These are phyloP conservation scores for Oxygymnocypris stewartii DNA, from an alignment of 2,113 vertebrate genomes.

Conservation along the genomic window DNA sequence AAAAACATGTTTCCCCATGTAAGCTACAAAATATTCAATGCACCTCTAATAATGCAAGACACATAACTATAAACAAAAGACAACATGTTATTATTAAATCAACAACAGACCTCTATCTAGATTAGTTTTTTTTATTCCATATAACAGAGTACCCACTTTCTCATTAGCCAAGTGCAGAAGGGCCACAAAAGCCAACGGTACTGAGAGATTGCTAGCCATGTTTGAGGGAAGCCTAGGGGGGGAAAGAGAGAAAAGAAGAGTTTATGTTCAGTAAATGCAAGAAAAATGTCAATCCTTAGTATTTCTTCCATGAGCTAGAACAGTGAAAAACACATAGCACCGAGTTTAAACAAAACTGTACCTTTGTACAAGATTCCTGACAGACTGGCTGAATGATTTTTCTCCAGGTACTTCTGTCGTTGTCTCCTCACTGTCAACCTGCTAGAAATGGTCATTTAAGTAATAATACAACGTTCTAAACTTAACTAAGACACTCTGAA, in stretches of 20 bases:
- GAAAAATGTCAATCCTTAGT: neutral
- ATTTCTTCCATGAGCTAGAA: neutral
- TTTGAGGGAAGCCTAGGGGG: conserved; percentile 77
- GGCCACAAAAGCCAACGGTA: conserved; percentile 87
- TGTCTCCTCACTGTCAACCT: conserved; percentile 54
- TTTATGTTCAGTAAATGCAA: neutral
- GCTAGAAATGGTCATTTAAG: conserved; percentile 54
- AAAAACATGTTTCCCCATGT: neutral
- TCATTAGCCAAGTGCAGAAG: conserved; percentile 93
- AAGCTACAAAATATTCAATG: neutral
- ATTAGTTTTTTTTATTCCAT: neutral
- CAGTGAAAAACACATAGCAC: neutral
- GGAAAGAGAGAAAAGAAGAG: conserved; percentile 47
- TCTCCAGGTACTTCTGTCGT: conserved; percentile 68
- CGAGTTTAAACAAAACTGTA: conserved; percentile 49
- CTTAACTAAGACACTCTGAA: neutral
- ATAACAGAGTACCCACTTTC: conserved; percentile 77
- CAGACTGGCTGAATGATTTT: conserved; percentile 77
- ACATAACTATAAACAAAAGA: neutral
- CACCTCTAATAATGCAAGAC: neutral
- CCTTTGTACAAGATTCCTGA: conserved; percentile 74
- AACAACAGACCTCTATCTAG: neutral
- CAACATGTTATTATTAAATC: neutral
- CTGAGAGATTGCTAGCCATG: conserved; percentile 88
- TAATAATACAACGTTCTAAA: neutral